Percentiles rank a stretch among this genome's conserved stretches.
These are phyloP conservation scores for Equus quagga DNA, from an alignment of 2,113 vertebrate species.

Conservation along the genomic window DNA sequence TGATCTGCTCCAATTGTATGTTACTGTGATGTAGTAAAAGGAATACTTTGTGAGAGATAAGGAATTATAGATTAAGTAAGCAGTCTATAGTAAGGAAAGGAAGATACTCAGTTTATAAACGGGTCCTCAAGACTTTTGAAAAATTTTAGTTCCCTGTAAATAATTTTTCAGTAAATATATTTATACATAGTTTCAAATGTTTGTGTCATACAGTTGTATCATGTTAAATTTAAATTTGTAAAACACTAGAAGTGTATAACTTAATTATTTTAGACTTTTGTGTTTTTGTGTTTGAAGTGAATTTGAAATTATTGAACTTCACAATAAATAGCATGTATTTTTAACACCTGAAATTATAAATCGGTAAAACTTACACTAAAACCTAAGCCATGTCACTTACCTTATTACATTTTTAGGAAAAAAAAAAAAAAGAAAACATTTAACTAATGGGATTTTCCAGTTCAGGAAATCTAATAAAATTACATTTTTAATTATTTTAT, in stretches of 20 bases:
- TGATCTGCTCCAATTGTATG: neutral
- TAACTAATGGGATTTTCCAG: neutral
- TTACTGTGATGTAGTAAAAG: neutral
- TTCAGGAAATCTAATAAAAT: neutral
- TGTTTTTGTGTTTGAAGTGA: neutral
- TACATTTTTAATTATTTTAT: neutral
- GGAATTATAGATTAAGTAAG: neutral
- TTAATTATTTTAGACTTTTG: neutral
- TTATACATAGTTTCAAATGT: neutral
- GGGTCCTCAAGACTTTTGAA: neutral
- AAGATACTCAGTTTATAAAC: neutral
- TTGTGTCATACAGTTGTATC: neutral
- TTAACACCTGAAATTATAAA: neutral
- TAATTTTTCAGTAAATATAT: neutral
- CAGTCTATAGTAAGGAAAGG: neutral
- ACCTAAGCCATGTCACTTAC: neutral
- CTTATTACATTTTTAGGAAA: neutral
- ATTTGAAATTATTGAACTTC: neutral
- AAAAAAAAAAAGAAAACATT: neutral
- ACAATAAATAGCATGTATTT: neutral
- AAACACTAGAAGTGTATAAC: neutral
- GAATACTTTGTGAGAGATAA: neutral
- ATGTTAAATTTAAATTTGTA: conserved; percentile 23
- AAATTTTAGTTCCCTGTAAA: neutral
- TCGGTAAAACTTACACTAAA: neutral